Conservation (phyloP, 2,113 vertebrate species). For the Tursiops truncatus region DNA sequence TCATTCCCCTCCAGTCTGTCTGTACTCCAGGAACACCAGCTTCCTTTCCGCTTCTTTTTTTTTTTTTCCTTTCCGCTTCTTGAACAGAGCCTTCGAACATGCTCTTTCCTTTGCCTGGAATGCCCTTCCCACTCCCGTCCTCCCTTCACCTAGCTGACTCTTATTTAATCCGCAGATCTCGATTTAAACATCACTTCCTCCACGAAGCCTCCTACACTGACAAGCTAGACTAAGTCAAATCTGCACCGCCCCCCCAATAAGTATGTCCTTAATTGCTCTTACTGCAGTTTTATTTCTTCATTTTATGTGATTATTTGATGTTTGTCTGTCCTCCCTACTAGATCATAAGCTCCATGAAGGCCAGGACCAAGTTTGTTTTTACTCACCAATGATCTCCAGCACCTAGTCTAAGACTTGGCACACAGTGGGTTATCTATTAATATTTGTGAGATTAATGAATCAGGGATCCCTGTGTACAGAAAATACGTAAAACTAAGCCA, state of each 20-base stretch:
- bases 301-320: conserved; percentile 28
- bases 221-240: neutral
- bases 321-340: neutral
- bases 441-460: conserved; percentile 21
- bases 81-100: neutral
- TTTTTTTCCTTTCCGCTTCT: neutral
- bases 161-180: neutral
- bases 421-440: neutral
- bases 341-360: neutral
- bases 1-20: neutral
- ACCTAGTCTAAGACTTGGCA: neutral
- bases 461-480: neutral
- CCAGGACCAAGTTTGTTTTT: neutral
- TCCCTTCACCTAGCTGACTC: neutral
- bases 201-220: neutral
- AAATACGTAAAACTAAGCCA: neutral
- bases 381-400: neutral
- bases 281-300: neutral
- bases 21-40: neutral
- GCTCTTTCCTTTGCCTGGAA: neutral
- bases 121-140: neutral
- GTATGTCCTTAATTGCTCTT: neutral
- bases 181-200: neutral
- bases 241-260: neutral
- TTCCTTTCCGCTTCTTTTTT: neutral